phyloP scores from a whole-genome alignment of 2,113 vertebrate species.

The Perccottus glenii region DNA sequence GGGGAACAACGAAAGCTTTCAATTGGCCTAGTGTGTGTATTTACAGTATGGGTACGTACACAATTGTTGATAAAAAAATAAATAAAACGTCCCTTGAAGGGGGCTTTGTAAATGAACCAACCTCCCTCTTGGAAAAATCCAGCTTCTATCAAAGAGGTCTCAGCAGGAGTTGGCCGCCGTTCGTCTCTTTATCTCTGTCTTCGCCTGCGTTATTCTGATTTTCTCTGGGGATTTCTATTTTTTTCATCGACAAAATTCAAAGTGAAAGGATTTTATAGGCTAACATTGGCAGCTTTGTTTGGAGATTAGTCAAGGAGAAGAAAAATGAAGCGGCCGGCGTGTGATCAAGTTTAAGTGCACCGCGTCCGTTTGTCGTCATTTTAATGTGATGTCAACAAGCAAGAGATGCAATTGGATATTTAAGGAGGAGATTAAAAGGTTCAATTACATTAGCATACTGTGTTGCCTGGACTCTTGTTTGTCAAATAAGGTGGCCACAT shows the following conservation, averaged over 20 bases:
- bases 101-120: slow-evolving; percentile 60
- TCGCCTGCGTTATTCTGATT: slow-evolving; percentile 36
- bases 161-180: slow-evolving; percentile 55
- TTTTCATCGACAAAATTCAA: slow-evolving; percentile 45
- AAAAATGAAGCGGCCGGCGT: slow-evolving; percentile 28
- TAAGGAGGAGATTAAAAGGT: slow-evolving; percentile 50
- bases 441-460: neutral
- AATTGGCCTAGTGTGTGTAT: slow-evolving; percentile 1
- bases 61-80: neutral
- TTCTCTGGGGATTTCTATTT: slow-evolving; percentile 43
- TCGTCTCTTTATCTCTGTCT: slow-evolving; percentile 53
- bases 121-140: slow-evolving; percentile 49
- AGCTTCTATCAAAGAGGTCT: slow-evolving; percentile 58
- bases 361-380: slow-evolving; percentile 57
- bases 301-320: slow-evolving; percentile 64
- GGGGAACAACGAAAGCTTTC: neutral
- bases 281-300: slow-evolving; percentile 67
- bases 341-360: slow-evolving; percentile 12
- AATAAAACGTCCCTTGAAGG: slow-evolving; percentile 7
- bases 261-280: slow-evolving; percentile 64
- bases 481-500: too few species aligned
- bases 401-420: slow-evolving; percentile 62
- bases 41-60: slow-evolving; percentile 5
- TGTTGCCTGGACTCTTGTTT: too few species aligned
- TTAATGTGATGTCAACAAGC: slow-evolving; percentile 66